Base-by-base conservation (phyloP, 2,797 vertebrate genomes). In the Spheniscus humboldti region DNA sequence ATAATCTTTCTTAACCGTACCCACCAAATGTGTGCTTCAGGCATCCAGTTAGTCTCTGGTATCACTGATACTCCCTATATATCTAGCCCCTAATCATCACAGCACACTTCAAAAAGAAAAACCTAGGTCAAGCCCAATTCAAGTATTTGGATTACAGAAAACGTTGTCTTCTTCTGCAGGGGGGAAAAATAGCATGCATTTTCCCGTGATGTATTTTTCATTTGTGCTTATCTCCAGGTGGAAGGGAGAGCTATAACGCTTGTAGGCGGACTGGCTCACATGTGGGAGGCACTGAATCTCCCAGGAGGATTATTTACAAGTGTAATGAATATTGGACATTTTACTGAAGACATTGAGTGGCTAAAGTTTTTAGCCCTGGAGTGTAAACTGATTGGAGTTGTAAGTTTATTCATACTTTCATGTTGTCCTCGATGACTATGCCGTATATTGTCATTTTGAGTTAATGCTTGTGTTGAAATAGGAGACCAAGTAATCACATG, bases 361-460 rank as follows among this genome's bases (percentile, higher is more conserved):
- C 92, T 97, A 18, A 97, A 98, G 83, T 96, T 98, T 96, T 97
- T 97, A 95, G 97, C 88, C 37, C 91, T 98, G 41, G 83, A 90
- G 31, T 97, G 95, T 88, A 98, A 97, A 82, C 97, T 96, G 62
- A 92, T 97, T 31, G 92, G 97, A 96, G 96, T 91, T 91, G 88
- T 97, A 97, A 97, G 96, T 97, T 74, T 76, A 68, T 72, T 45
- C 59, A 47, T 35, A 50, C 11, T 74, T 73, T 57, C 63, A 50
- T 55, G 43, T 60, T 88, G 52, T 52, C 23, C 25, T 91, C 68
- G 59, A 68, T 84, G 48, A 86, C 73, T 48, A 79, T 11, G 7
- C 13, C 47, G 73, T 31, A 86, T 85, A 78, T 27, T 78, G 25
- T 81, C 50, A 88, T 90, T 88, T 25, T 89, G 31, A 91, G 63